Evolutionary conservation across 2,888 invertebrate species (phyloP), one percentile per base, ranked within the genome.

Genomic region (Coecobrya sp.): DNA sequence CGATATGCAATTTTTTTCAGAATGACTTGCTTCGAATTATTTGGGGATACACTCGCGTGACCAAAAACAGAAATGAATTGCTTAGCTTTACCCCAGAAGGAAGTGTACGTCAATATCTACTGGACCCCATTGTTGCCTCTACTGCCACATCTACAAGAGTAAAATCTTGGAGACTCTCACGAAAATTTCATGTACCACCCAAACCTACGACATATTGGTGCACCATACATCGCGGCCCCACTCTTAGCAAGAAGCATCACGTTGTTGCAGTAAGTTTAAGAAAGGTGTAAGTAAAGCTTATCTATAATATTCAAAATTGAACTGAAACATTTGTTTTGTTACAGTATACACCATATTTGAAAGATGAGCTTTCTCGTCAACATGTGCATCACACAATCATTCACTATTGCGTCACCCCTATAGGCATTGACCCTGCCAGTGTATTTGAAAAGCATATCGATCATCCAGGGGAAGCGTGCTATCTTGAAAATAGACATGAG

Each of bases 391-490:
- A 87, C 42, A 73, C 76, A 27, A 42, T 87, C 0, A n/a, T 87
- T 1, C 76, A 87, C 25, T 55, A 76, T 11, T 87, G 87, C 52
- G 42, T 42, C 5, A 36, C 87, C 0, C 87, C 87, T 7, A 76
- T 76, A n/a, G 27, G 42, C 3, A 27, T 76, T 16, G 59, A 87
- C 55, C 55, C 87, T 19, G 22, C 55, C 11, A 8, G 2, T 8
- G 11, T 87, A n/a, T 87, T 87, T 62, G 87, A 87, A 30, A 55
- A 13, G 22, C 76, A 30, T 49, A 27, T 59, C 0, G 55, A 19
- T n/a, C 59, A 76, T 59, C 76, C 87, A 0, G 87, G 87, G 0
- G 87, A 87, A 36, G 87, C 76, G 49, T 87, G 87, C 42, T 87
- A 87, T 36, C 30, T 87, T 10, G 76, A 76, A 30, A 10, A 30